These are phyloP conservation scores for Carollia perspicillata DNA, from an alignment of 2,113 vertebrate species.

Conservation along the genomic window DNA sequence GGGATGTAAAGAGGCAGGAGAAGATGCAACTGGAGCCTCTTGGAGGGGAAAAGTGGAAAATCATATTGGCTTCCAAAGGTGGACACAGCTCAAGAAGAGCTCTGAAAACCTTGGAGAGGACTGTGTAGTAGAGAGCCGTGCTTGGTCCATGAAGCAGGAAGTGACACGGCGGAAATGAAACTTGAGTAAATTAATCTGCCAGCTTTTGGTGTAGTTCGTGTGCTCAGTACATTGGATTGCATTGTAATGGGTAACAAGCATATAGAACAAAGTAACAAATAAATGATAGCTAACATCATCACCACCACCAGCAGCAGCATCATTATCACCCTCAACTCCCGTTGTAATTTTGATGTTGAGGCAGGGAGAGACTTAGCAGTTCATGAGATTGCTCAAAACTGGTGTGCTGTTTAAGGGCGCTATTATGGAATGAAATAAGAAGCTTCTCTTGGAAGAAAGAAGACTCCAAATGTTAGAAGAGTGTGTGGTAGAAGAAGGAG, in stretches of 20 bases:
- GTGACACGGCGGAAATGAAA: not conserved
- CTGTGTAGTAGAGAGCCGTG: not conserved
- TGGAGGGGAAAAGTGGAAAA: not conserved
- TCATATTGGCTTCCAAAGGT: not conserved
- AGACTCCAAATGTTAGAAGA: not conserved
- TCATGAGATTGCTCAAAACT: not conserved
- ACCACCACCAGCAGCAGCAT: rapidly evolving
- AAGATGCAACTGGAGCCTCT: not conserved
- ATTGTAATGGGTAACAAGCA: not conserved
- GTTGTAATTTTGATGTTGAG: not conserved
- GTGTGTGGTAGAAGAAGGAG: not conserved
- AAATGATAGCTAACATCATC: not conserved
- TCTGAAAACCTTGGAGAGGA: not conserved
- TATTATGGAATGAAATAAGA: not conserved
- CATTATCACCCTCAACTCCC: not conserved
- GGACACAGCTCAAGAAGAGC: not conserved
- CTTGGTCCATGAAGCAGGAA: not conserved
- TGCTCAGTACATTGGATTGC: not conserved
- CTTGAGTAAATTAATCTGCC: not conserved
- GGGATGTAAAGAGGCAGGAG: not conserved
- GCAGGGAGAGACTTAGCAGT: not conserved
- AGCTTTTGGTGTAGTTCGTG: not conserved
- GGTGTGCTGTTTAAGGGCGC: not conserved
- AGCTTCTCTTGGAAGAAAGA: slow-evolving; percentile 6
- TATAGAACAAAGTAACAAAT: not conserved